Evolutionary conservation across 2,888 invertebrate genomes (phyloP), one percentile per base, ranked within the genome.

Genomic region (Thymelicus sylvestris): DNA sequence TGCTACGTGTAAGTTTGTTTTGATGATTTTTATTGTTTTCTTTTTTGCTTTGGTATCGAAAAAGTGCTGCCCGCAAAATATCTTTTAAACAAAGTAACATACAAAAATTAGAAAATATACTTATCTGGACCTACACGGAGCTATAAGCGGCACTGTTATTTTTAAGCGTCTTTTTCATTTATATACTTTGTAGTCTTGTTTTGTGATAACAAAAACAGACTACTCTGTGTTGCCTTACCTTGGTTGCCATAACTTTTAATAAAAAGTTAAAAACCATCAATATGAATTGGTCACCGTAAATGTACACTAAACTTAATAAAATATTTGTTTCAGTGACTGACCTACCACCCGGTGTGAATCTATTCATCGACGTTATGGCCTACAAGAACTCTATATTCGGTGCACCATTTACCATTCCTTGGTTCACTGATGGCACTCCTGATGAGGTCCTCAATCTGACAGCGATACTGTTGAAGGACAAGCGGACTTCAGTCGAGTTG

Each of bases 401-500:
- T 12, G 94, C 94, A 7, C 90, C 93, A 0, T 86, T 92, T 63
- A 90, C 88, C 0, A 87, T 95, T 2, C 86, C 87, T 0, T 86
- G 94, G 7, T 80, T 85, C 1, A 95, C 95, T 0, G 82, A 85
- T 15, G 96, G 95, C 0, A 78, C 79, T 0, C 89, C 90, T 0
- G 87, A 95, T 73, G 96, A 95, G 7, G 79, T 84, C 0, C 84
- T 96, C 0, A 91, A 91, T 67, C 78, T 95, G 10, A 89, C 94
- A 7, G 94, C 94, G 0, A 87, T 87, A 12, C 79, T 95, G 12
- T 78, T 94, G 0, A 95, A 95, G 80, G 92, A 94, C 2, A 90
- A 93, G 57, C 94, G 95, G 0, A 96, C 96, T 0, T 88, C 95
- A 0, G 96, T 97, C 0, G 94, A 95, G 75, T 80, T 97, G 15